Conservation (phyloP, 2,797 vertebrate genomes). For the Taeniopygia guttata region DNA sequence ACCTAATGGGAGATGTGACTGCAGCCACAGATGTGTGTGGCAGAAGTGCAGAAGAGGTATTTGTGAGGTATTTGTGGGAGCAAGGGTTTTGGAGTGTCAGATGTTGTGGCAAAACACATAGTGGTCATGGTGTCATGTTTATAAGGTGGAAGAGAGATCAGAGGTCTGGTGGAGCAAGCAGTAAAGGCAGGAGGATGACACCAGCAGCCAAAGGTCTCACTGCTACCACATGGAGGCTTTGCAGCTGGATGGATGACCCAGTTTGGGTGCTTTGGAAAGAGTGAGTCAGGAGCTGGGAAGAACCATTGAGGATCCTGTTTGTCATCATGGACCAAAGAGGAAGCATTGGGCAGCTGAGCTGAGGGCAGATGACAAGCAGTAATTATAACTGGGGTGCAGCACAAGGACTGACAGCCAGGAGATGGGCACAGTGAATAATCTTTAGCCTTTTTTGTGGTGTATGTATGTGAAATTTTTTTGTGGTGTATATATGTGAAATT, state of each 20-base stretch:
- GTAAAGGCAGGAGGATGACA: neutral
- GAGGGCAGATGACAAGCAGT: neutral
- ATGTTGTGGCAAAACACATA: neutral
- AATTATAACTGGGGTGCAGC: neutral
- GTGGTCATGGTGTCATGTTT: neutral
- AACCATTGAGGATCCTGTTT: neutral
- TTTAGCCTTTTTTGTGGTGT: neutral
- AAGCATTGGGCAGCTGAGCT: neutral
- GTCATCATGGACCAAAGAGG: rapidly evolving
- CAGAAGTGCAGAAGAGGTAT: neutral
- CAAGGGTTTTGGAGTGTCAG: neutral
- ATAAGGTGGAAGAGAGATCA: neutral
- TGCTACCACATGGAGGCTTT: neutral
- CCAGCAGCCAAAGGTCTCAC: neutral
- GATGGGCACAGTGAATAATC: neutral
- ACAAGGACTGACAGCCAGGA: neutral
- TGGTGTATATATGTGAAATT: rapidly evolving
- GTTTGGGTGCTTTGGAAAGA: neutral
- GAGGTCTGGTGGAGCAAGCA: neutral
- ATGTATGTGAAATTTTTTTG: no score
- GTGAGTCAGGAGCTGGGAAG: neutral
- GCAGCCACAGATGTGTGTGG: neutral
- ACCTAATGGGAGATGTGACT: rapidly evolving
- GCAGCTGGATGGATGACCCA: neutral
- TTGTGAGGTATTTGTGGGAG: neutral